Conservation (phyloP, 2,888 invertebrate species). For the Helleia helle region DNA sequence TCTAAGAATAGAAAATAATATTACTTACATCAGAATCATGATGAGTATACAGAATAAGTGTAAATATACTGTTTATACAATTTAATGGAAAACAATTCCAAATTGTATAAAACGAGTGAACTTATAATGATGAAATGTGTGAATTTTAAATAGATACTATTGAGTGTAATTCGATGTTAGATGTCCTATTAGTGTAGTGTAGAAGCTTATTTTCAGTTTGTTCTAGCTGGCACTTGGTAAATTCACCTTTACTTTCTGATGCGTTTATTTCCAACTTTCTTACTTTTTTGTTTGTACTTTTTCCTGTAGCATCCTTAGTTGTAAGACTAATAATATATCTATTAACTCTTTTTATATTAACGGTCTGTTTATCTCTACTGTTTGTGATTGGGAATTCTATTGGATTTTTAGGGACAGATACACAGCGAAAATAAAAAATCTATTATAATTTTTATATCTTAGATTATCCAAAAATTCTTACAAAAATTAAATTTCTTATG, state of each 20-base stretch:
- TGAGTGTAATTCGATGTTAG: conserved; percentile 45
- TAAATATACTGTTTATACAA: not conserved
- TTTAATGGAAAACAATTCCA: conserved; percentile 1
- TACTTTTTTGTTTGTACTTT: conserved; percentile 34
- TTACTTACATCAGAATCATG: no score
- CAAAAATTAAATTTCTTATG: no score
- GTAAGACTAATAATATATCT: conserved; percentile 16
- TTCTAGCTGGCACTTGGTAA: conserved; percentile 69
- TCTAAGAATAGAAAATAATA: no score
- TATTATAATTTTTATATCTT: no score
- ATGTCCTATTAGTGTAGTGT: conserved; percentile 60
- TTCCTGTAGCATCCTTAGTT: conserved; percentile 50
- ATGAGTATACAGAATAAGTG: no score
- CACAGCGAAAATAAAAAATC: no score
- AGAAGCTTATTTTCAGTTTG: conserved; percentile 58
- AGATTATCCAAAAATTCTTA: no score
- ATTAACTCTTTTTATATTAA: conserved; percentile 17
- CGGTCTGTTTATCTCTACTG: conserved; percentile 27
- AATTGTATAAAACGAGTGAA: not conserved
- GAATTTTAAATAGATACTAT: not conserved
- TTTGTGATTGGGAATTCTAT: no score
- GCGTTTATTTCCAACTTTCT: conserved; percentile 48
- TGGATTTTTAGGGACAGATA: no score
- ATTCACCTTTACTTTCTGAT: conserved; percentile 55
- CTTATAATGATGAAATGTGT: no score